Evolutionary conservation across 2,113 vertebrate genomes (phyloP), one percentile per base, ranked within the genome.

Genomic region (Phaetusa simplex): DNA sequence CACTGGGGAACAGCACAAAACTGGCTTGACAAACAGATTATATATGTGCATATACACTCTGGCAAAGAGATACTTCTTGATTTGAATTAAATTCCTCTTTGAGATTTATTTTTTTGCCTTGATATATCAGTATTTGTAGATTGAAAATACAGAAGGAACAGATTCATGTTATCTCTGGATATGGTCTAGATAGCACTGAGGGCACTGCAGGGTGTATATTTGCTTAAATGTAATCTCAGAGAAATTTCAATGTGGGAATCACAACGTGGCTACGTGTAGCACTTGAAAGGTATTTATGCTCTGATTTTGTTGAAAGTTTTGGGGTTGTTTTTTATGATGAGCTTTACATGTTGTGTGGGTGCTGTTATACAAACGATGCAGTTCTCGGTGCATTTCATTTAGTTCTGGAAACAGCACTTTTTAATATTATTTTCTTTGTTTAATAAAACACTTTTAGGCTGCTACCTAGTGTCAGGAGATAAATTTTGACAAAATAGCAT

Each of bases 1-100:
- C 7, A 18, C 83, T 84, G 74, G 52, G 29, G 61, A 94, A 43
- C 73, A 76, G 59, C 55, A 71, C 40, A 80, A 53, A 88, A 30
- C 56, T 17, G 12, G 72, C 69, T 95, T 47, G 16, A 91, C 94
- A 88, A 88, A 50, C 58, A 86, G 53, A 83, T 83, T 70, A 32
- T 52, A 30, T 82, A 40, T 14, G 17, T 50, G 7, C 11, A 20
- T 93, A 80, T 82, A 43, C 92, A 88, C 67, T 73, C 61, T 27
- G 52, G 36, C 29, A 42, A 32, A 45, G 14, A 55, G 14, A 56
- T 58, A 38, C 38, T 67, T 93, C 29, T 94, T 62, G 17, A 67
- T 53, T 90, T 80, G 42, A 76, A 45, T 47, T 93, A 85, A 56
- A 45, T 92, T 91, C 19, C 23, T 90, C 3, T 69, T 59, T 88